Percentiles rank a stretch among this genome's conserved stretches.
Conservation (phyloP, 2,888 invertebrate species). For the Chrysolina americana region DNA sequence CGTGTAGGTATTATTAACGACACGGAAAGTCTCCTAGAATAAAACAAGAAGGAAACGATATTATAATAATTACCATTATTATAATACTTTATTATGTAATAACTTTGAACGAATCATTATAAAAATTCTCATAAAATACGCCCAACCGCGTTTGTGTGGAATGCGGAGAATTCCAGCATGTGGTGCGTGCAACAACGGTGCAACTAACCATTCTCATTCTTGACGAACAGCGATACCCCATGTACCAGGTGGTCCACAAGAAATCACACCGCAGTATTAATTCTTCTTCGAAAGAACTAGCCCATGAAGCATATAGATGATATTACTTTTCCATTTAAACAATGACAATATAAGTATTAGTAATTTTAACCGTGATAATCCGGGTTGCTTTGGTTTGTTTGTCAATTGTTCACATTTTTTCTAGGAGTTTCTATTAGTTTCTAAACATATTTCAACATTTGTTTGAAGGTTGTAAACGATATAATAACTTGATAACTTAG, state of each 20-base stretch:
- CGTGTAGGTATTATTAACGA: neutral
- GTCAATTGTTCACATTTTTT: no score
- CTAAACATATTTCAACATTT: no score
- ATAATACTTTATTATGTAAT: neutral
- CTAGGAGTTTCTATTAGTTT: no score
- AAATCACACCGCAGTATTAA: neutral
- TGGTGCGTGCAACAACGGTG: neutral
- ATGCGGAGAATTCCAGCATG: constrained; percentile 1
- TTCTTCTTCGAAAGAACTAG: neutral
- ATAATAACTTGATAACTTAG: no score
- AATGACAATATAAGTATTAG: no score
- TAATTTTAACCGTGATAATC: no score
- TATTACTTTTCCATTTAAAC: no score
- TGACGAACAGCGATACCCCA: neutral
- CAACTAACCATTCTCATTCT: neutral
- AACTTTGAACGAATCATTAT: constrained; percentile 3
- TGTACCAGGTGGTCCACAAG: neutral
- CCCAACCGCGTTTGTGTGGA: neutral
- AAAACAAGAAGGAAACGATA: neutral
- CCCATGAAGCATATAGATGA: neutral
- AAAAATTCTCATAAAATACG: neutral
- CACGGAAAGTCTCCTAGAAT: neutral
- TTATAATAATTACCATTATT: neutral
- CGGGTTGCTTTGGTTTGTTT: no score
- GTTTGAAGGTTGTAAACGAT: no score